Conservation (phyloP, 2,797 vertebrate species). For the Kryptopterus vitreolus region DNA sequence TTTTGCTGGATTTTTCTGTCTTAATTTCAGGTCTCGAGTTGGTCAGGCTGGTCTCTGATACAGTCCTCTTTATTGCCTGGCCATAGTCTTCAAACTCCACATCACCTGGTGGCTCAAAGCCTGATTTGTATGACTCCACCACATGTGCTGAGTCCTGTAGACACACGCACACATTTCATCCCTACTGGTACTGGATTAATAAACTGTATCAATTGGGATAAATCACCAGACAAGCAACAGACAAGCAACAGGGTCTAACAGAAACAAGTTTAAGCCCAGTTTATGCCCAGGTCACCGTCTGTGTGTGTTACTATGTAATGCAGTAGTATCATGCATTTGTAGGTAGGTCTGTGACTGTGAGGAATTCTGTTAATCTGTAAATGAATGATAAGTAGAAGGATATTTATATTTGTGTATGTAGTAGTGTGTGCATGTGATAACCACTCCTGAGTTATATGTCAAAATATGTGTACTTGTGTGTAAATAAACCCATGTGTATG, state of each 20-base stretch:
- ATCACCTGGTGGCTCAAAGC: conserved; percentile 93
- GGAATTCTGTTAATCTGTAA: background rate
- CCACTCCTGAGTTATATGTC: background rate
- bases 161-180: conserved; percentile 7
- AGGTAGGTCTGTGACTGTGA: background rate
- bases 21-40: conserved; percentile 80
- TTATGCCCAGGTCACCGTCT: background rate
- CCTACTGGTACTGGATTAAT: background rate
- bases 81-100: conserved; percentile 96
- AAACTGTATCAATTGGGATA: background rate
- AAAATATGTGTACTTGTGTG: background rate
- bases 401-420: background rate
- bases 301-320: background rate
- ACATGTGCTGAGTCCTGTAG: conserved; percentile 90
- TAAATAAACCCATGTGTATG: too few relatives aligned
- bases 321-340: background rate
- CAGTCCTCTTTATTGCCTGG: conserved; percentile 89
- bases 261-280: background rate
- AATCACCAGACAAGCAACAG: background rate
- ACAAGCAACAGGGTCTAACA: background rate
- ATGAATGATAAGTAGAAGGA: background rate
- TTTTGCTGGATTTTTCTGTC: conserved; percentile 81
- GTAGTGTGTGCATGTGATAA: background rate
- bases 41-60: conserved; percentile 90
- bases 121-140: conserved; percentile 95